These are phyloP conservation scores for Sebastes taczanowskii DNA, from an alignment of 2,797 vertebrate genomes.

Conservation along the genomic window DNA sequence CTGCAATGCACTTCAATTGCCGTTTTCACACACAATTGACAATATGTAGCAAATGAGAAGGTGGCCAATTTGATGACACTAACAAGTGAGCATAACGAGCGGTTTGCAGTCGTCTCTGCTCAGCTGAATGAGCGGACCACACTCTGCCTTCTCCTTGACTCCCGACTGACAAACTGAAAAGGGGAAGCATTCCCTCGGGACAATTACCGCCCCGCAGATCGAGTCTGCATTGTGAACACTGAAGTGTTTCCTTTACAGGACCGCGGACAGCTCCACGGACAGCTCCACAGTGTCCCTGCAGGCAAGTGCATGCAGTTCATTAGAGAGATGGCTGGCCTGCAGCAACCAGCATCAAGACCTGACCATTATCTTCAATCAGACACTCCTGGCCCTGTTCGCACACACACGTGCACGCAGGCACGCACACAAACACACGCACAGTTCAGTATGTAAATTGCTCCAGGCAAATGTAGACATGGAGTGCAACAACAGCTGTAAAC, in stretches of 20 bases:
- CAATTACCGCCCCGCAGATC: conserved; percentile 74
- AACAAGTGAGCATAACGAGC: conserved; percentile 62
- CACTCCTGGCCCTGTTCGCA: background rate
- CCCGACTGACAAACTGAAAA: conserved; percentile 54
- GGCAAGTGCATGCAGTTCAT: conserved; percentile 74
- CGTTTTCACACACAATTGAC: conserved; percentile 19
- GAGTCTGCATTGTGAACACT: conserved; percentile 39
- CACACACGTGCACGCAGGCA: conserved; percentile 1
- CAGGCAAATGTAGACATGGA: background rate
- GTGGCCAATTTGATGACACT: conserved; percentile 56
- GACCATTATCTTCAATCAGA: conserved; percentile 41
- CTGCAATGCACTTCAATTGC: conserved; percentile 39
- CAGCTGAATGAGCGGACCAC: conserved; percentile 50
- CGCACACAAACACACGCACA: background rate
- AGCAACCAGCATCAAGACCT: conserved; percentile 64
- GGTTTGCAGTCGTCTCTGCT: conserved; percentile 35
- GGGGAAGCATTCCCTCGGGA: conserved; percentile 69
- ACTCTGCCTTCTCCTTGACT: conserved; percentile 76
- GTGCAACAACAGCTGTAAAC: conserved; percentile 11
- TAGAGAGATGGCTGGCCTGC: conserved; percentile 75
- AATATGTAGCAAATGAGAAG: conserved; percentile 29
- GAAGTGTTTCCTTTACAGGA: conserved; percentile 74
- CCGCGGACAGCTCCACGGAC: conserved; percentile 63
- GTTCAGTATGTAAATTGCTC: background rate
- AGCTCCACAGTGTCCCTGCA: conserved; percentile 32